These are phyloP conservation scores for Phaenicophaeus curvirostris DNA, from an alignment of 2,797 vertebrate genomes.

Conservation along the genomic window DNA sequence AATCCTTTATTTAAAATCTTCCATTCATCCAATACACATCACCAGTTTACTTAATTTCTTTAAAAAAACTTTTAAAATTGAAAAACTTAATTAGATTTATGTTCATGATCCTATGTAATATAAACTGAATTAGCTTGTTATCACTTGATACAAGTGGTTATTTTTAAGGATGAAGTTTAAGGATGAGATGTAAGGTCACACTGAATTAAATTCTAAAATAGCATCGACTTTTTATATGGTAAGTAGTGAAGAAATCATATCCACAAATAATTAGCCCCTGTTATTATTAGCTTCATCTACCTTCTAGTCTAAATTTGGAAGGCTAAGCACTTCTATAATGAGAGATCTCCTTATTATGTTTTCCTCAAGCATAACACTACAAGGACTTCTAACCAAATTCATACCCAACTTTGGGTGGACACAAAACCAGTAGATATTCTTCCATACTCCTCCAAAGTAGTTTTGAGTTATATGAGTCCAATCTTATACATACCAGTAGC, in stretches of 20 bases:
- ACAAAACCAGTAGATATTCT: not conserved
- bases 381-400: not conserved
- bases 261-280: not conserved
- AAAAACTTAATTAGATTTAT: not conserved
- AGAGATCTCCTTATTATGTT: not conserved
- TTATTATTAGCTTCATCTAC: not conserved
- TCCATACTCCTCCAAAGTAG: not conserved
- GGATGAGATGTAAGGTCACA: not conserved
- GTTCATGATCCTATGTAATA: not conserved
- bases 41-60: not conserved
- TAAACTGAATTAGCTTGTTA: not conserved
- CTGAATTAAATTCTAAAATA: not conserved
- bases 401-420: not conserved
- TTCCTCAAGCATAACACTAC: not conserved
- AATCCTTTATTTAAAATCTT: not conserved
- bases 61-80: not conserved
- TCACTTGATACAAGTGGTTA: not conserved
- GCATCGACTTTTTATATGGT: not conserved
- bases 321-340: not conserved
- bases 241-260: not conserved
- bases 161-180: slow-evolving; percentile 6
- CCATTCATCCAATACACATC: not conserved
- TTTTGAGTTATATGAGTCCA: not conserved
- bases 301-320: not conserved
- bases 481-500: not conserved